Conservation (phyloP, 2,888 invertebrate species). For the Labia minor region DNA sequence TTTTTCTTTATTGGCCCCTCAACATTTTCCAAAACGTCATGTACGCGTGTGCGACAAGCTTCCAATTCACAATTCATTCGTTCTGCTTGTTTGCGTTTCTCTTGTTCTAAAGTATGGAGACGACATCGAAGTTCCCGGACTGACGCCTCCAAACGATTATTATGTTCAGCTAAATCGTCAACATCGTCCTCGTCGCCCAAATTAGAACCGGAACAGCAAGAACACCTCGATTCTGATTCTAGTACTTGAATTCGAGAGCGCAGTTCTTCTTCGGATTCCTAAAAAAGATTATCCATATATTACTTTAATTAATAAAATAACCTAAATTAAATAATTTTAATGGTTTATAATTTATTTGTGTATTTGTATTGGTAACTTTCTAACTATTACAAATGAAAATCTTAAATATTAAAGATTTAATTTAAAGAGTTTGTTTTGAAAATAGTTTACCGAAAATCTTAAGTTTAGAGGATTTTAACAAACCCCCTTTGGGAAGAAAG, state of each 20-base stretch:
- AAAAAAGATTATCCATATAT: not conserved
- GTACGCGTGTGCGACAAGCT: not conserved
- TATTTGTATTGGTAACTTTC: too few relatives aligned
- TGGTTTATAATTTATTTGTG: too few relatives aligned
- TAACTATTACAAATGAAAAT: too few relatives aligned
- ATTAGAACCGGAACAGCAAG: not conserved
- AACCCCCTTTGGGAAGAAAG: too few relatives aligned
- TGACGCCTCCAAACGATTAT: not conserved
- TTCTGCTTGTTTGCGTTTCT: not conserved
- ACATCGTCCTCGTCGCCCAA: not conserved
- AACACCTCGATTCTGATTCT: not conserved
- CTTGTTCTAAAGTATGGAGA: not conserved
- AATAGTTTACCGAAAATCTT: too few relatives aligned
- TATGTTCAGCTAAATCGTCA: not conserved
- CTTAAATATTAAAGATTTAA: too few relatives aligned
- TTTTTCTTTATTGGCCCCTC: not conserved
- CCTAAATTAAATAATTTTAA: too few relatives aligned
- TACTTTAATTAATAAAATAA: too few relatives aligned
- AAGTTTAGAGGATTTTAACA: too few relatives aligned
- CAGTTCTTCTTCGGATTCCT: not conserved
- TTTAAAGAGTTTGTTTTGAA: too few relatives aligned
- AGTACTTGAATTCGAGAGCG: not conserved
- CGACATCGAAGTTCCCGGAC: not conserved
- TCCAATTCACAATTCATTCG: not conserved
- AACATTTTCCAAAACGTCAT: not conserved